Evolutionary conservation across 2,888 invertebrate species (phyloP), one percentile per base, ranked within the genome.

Genomic region (Acanthosepion lycidas): DNA sequence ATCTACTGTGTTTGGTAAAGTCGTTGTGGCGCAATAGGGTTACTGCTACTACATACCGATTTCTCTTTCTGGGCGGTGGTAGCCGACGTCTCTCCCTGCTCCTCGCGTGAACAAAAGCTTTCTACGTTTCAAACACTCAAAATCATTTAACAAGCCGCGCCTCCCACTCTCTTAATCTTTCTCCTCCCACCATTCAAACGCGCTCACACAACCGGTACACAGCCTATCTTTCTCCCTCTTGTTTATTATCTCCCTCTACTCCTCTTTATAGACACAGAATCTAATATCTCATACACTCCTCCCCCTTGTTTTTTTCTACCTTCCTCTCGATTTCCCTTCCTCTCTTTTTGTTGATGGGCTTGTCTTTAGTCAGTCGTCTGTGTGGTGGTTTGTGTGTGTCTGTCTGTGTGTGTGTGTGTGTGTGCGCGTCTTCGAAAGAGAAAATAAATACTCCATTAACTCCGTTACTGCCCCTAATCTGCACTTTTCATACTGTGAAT

Each of bases 31-130:
- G 28, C 78, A 78, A 78, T 78, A 78, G 78, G 78, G 78, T 28
- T 78, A n/a, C 78, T 78, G 78, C 78, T 78, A 55, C 78, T n/a
- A 9, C n/a, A 28, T n/a, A n/a, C 28, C 15, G 78, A 9, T n/a
- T n/a, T 78, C 78, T 28, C 78, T 78, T 78, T 78, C 78, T 78
- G 78, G 78, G 78, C 78, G 78, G 78, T 78, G 78, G 78, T 26
- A 51, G 51, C 28, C 64, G 64, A 23, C 64, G 23, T 26, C 26
- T 28, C 78, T 78, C 78, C 12, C 78, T 78, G 78, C 78, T n/a
- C n/a, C 78, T 78, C 78, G n/a, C n/a, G n/a, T 28, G 78, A 78
- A 78, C 78, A 78, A 78, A 78, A 78, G 78, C 78, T 78, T 78
- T 78, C n/a, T n/a, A 78, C 78, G 78, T 78, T n/a, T 78, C 78